phyloP scores from a whole-genome alignment of 2,888 invertebrate species.

The Anticlea derivata region DNA sequence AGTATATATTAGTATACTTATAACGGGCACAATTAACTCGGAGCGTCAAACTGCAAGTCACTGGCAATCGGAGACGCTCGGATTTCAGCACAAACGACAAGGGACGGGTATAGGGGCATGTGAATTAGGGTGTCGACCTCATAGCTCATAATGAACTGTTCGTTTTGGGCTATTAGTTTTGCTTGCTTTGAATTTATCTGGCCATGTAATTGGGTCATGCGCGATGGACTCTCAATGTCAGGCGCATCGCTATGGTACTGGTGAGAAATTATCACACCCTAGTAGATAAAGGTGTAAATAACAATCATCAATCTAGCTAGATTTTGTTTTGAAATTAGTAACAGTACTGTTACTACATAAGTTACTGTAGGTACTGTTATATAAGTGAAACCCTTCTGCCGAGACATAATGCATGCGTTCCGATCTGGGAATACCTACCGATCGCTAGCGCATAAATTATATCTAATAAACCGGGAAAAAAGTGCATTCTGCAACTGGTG shows the following conservation, averaged over 20 bases:
- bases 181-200: neutral
- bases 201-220: neutral
- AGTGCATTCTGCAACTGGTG: no score
- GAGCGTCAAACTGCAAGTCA: conserved; percentile 74
- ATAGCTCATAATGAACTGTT: conserved; percentile 9
- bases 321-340: no score
- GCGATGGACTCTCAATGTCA: neutral
- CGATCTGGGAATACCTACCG: no score
- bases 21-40: conserved; percentile 69
- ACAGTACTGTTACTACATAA: no score
- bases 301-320: no score
- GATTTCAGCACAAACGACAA: conserved; percentile 71
- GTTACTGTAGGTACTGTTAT: no score
- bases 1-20: conserved; percentile 6
- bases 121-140: conserved; percentile 53
- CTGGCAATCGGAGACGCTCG: conserved; percentile 69
- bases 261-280: neutral
- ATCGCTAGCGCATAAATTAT: no score
- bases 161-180: neutral
- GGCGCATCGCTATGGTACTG: neutral
- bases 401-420: no score
- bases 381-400: no score
- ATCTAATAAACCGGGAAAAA: no score
- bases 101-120: conserved; percentile 49
- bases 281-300: neutral